Percentiles rank a stretch among this genome's conserved stretches.
These are phyloP conservation scores for Danio aesculapii DNA, from an alignment of 2,797 vertebrate species.

Conservation along the genomic window DNA sequence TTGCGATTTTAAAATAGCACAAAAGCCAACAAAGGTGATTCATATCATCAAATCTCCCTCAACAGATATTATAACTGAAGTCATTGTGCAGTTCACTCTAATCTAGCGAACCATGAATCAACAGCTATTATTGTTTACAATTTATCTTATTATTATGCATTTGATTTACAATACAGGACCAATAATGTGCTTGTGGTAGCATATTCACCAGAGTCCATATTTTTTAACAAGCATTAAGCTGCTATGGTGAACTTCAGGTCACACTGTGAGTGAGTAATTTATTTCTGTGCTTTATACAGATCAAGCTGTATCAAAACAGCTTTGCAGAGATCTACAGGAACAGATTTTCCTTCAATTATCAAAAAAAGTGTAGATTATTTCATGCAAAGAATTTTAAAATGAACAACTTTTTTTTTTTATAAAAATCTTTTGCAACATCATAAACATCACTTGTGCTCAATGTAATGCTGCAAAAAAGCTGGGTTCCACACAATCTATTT, in stretches of 20 bases:
- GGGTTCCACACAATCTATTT: too few relatives aligned
- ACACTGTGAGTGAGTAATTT: background rate
- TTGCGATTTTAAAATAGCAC: background rate
- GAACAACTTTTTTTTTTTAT: too few relatives aligned
- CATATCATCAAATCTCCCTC: background rate
- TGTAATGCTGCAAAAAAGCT: too few relatives aligned
- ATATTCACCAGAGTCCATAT: background rate
- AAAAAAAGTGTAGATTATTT: too few relatives aligned
- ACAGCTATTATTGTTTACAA: background rate
- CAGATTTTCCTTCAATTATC: too few relatives aligned
- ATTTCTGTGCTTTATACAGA: too few relatives aligned
- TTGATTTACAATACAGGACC: background rate
- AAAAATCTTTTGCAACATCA: too few relatives aligned
- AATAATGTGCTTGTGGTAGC: background rate
- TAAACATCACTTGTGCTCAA: too few relatives aligned
- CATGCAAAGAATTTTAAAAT: too few relatives aligned
- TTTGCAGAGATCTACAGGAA: too few relatives aligned
- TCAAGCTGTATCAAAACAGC: too few relatives aligned
- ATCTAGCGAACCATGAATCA: background rate
- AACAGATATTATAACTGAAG: slow-evolving; percentile 5
- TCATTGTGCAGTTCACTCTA: background rate
- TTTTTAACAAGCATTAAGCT: background rate
- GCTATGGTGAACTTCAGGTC: background rate
- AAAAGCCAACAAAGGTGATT: background rate
- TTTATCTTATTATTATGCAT: background rate